Percentiles rank a stretch among this genome's conserved stretches.
Evolutionary conservation across 2,888 invertebrate genomes (phyloP).

Genomic region (Taphrorychus bicolor): DNA sequence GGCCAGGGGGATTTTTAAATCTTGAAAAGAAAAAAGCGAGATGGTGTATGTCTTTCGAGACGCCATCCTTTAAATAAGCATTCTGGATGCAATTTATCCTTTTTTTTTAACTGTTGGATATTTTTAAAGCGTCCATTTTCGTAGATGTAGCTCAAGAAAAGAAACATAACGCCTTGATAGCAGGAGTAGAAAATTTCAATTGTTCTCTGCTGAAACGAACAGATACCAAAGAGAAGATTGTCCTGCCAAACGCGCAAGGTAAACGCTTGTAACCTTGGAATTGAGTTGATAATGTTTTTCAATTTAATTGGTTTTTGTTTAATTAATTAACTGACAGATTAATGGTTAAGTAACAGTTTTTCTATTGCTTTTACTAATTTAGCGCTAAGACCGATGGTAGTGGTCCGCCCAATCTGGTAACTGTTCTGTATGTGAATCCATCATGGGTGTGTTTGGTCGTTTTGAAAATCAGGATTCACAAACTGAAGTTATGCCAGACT

Average conservation of each 20-base stretch:
- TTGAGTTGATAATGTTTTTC: neutral
- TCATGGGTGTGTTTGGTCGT: no score
- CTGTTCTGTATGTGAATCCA: no score
- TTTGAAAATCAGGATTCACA: no score
- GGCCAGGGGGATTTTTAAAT: neutral
- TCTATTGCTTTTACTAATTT: no score
- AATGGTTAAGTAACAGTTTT: no score
- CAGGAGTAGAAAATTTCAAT: slow-evolving; percentile 80
- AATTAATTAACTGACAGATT: no score
- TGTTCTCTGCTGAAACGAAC: slow-evolving; percentile 73
- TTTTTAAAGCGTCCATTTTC: slow-evolving; percentile 12
- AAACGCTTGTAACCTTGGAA: slow-evolving; percentile 37
- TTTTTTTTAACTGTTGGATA: neutral
- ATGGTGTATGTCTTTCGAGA: neutral
- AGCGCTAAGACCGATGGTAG: no score
- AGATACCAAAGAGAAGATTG: slow-evolving; percentile 81
- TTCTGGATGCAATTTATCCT: neutral
- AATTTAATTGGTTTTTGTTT: neutral
- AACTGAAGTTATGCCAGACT: no score
- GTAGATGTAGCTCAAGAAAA: slow-evolving; percentile 77
- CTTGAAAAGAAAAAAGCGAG: neutral
- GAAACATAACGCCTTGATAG: slow-evolving; percentile 77
- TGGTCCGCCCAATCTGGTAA: no score
- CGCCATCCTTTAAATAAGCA: neutral
- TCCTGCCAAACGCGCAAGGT: slow-evolving; percentile 88